Evolutionary conservation across 2,113 vertebrate species (phyloP).

Genomic region (Oxyura jamaicensis): DNA sequence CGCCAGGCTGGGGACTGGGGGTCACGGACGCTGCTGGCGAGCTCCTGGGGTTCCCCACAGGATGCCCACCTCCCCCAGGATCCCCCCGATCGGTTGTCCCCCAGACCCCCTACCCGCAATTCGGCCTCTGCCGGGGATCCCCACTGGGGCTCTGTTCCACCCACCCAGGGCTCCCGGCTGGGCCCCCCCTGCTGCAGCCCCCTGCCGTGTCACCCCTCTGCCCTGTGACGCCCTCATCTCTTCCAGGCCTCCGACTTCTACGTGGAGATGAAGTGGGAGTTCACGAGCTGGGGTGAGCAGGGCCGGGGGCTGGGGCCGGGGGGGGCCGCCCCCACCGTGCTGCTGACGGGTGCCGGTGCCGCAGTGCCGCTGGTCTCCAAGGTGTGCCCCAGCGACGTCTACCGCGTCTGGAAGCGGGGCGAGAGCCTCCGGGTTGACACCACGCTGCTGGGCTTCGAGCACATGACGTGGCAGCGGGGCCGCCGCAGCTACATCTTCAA

Average conservation of each 20-base stretch:
- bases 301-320: rapidly evolving
- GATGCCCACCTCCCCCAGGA: background rate
- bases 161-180: background rate
- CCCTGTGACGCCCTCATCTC: background rate
- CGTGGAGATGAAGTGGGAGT: slow-evolving; percentile 99
- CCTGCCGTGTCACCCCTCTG: no score
- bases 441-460: slow-evolving; percentile 95
- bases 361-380: slow-evolving; percentile 94
- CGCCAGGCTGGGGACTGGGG: no score
- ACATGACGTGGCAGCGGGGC: slow-evolving; percentile 98
- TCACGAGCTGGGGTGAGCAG: slow-evolving; percentile 95
- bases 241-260: slow-evolving; percentile 92
- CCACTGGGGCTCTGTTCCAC: no score
- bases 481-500: slow-evolving; percentile 92
- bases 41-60: background rate
- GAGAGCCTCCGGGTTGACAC: slow-evolving; percentile 97
- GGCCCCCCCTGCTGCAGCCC: no score
- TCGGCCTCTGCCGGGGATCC: no score
- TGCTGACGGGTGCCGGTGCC: background rate
- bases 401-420: slow-evolving; percentile 94
- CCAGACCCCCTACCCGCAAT: no score
- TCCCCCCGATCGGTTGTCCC: background rate
- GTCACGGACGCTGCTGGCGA: background rate
- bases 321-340: rapidly evolving
- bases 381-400: slow-evolving; percentile 94